Base-by-base conservation (phyloP, 2,113 vertebrate genomes). In the Saimiri boliviensis region DNA sequence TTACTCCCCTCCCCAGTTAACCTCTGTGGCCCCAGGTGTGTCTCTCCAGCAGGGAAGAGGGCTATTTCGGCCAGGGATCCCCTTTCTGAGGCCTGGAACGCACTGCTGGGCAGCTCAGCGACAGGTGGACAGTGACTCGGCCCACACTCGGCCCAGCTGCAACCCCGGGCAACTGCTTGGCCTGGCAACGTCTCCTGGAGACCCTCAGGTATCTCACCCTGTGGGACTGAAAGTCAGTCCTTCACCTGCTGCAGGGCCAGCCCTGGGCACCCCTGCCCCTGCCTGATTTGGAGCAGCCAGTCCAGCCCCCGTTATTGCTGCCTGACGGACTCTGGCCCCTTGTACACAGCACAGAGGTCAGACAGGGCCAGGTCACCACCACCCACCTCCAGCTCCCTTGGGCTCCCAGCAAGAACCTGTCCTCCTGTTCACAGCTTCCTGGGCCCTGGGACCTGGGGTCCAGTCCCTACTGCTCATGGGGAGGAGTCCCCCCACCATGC, bases 401-500 rank as follows among this genome's bases (percentile, higher is more conserved):
- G 79, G 32, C 12, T 35, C 35, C 13, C 6, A 16, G 42, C 9
- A 5, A 47, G 37, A 27, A 6, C 21, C 68, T 6, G 5, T 14
- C 47, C 25, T 87, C 56, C 8, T 60, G 56, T 8, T 37, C 17
- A 35, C 3, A 1, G 40, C 19, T 49, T 42, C 58, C 92, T 60
- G 58, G 88, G 37, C 66, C 63, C 71, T 32, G 82, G 89, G 81
- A 40, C 58, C 37, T 10, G 2, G 32, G 68, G 25, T 66, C 52
- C 52, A n/a, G 49, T 6, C 32, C 49, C 40, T 6, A 42, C 45
- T n/a, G 37, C 37, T 20, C 7, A 1, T 6, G 12, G 32, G 21
- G n/a, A 80, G 5, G 40, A 19, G 30, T 23, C 6, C 13, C 13
- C 37, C 35, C 56, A 6, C 6, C 10, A 10, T 0, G 0, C 35